Base-by-base conservation (phyloP, 2,888 invertebrate genomes). In the Pyrgus malvae region DNA sequence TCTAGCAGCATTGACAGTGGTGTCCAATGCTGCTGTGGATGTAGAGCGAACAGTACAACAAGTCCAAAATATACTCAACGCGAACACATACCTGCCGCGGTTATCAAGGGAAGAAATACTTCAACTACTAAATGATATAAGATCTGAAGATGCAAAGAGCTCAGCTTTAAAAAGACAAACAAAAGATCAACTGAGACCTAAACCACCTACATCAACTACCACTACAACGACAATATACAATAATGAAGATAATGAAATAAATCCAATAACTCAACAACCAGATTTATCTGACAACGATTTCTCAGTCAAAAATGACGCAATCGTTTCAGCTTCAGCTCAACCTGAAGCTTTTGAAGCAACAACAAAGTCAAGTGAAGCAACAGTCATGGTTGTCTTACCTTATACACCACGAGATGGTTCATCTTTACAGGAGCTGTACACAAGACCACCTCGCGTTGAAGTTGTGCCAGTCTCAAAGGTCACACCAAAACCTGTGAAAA, bases 381-480 rank as follows among this genome's bases (percentile, higher is more conserved):
- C 93, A 0, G 72, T 94, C 12, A 93, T 92, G 91, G 91, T 94
- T 0, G 94, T 94, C 0, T 77, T 94, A 63, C 94, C 95, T 0
- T 92, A 93, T 65, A 91, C 93, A 40, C 89, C 92, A 4, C 80
- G 92, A 29, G 91, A 92, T 62, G 86, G 91, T 0, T 86, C 90
- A 1, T 84, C 90, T 3, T 78, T 94, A 46, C 91, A 93, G 67
- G 94, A 94, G 63, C 74, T 94, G 0, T 94, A 92, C 66, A 94
- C 94, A 2, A 92, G 91, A 72, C 91, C 92, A 38, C 94, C 95
- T 1, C 81, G 94, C 58, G 90, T 92, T 0, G 91, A 92, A 70
- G 87, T 93, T 40, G 80, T 94, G 1, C 73, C 78, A 17, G 80
- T 75, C 57, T 68, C 75, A 2, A 74, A 76, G 49, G 67, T 76